Percentiles rank a stretch among this genome's conserved stretches.
Evolutionary conservation across 2,797 vertebrate species (phyloP).

Genomic region (Pelochelys cantorii): DNA sequence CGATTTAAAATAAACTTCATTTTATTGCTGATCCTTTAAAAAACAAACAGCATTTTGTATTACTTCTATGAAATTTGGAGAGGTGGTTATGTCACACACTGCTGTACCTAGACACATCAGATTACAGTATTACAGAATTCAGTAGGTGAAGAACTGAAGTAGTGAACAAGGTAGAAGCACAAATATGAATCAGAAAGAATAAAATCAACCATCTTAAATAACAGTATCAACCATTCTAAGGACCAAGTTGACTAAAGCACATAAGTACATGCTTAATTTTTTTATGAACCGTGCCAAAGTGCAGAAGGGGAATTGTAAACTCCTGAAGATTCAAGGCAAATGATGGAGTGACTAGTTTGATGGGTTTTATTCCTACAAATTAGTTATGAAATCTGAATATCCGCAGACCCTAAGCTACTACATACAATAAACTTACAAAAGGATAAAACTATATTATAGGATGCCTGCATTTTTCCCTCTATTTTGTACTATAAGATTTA

Average conservation of each 20-base stretch:
- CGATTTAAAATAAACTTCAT: neutral
- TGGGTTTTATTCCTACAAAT: constrained; percentile 3
- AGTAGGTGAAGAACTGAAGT: constrained; percentile 3
- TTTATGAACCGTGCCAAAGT: neutral
- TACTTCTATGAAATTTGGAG: neutral
- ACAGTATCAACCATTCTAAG: neutral
- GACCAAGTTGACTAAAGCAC: neutral
- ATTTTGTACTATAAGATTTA: no score
- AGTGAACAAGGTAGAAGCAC: neutral
- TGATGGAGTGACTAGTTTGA: neutral
- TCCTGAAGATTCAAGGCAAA: neutral
- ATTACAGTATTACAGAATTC: neutral
- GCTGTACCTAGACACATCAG: neutral
- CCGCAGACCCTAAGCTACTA: neutral
- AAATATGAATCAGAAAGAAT: neutral
- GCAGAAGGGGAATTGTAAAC: neutral
- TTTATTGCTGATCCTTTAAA: neutral
- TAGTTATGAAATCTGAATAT: neutral
- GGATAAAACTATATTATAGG: neutral
- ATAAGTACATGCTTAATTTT: neutral
- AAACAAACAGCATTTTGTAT: neutral
- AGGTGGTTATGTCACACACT: neutral
- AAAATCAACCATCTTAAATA: neutral
- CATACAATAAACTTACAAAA: neutral
- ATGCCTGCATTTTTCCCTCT: neutral